These are phyloP conservation scores for Ephydatia muelleri DNA, from an alignment of 37 sponge, comb jelly and placozoan species.

Conservation along the genomic window DNA sequence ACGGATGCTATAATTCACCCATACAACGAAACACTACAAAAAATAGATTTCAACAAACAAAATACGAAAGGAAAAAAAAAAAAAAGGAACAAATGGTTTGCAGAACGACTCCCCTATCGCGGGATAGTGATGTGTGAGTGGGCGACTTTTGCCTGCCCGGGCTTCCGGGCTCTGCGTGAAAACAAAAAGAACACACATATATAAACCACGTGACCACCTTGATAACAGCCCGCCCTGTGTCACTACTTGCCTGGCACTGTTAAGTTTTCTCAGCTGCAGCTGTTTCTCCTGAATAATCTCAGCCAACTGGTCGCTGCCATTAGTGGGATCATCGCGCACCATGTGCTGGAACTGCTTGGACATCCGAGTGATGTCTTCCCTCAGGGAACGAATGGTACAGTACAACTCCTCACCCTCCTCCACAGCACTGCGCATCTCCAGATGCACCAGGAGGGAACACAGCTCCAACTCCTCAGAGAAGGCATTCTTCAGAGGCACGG, in stretches of 20 bases:
- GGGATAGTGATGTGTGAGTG: neutral
- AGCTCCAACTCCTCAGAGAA: constrained; percentile 92
- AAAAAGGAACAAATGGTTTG: neutral
- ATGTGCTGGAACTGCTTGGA: neutral
- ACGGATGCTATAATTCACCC: no score
- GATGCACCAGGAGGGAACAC: constrained; percentile 81
- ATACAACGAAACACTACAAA: neutral
- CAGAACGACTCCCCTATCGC: neutral
- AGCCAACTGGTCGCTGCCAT: neutral
- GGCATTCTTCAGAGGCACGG: constrained; percentile 82
- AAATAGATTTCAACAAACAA: neutral
- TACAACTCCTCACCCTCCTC: constrained; percentile 65
- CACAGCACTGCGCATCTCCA: constrained; percentile 59
- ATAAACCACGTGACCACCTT: no score
- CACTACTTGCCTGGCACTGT: neutral
- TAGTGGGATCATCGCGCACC: neutral
- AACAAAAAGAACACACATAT: neutral
- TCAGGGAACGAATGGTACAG: constrained; percentile 26
- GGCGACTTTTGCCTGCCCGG: neutral
- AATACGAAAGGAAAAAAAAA: neutral
- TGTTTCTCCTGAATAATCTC: constrained; percentile 19
- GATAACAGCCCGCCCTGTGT: neutral
- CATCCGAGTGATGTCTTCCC: neutral
- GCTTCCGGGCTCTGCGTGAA: neutral
- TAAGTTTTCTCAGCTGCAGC: constrained; percentile 13